Conservation (phyloP, 2,797 vertebrate genomes). For the Harpagifer antarcticus region DNA sequence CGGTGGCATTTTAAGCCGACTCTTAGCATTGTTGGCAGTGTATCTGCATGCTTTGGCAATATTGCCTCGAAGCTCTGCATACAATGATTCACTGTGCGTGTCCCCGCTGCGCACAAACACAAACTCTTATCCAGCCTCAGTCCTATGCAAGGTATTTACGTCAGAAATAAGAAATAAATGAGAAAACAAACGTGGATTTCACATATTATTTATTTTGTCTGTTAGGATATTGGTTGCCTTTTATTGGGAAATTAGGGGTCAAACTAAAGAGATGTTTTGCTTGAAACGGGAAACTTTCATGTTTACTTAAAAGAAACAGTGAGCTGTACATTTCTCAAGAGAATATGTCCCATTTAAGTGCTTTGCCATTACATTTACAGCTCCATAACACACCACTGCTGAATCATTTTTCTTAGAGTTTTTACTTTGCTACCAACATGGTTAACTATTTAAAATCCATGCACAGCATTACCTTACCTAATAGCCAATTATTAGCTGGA, state of each 20-base stretch:
- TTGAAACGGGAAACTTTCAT: background rate
- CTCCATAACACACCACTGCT: background rate
- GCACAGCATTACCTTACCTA: constrained; percentile 6
- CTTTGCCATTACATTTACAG: constrained; percentile 11
- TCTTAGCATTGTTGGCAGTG: constrained; percentile 68
- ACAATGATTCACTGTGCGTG: constrained; percentile 51
- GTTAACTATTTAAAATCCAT: constrained; percentile 7
- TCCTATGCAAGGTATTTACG: constrained; percentile 47
- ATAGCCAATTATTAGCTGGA: background rate
- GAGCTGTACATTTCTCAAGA: constrained; percentile 3
- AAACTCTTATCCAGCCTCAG: constrained; percentile 43
- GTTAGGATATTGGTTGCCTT: background rate
- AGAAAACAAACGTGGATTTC: constrained; percentile 23
- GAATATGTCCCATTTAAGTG: background rate
- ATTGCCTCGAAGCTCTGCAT: constrained; percentile 61
- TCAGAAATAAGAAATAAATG: constrained; percentile 45
- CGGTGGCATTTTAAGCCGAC: constrained; percentile 60
- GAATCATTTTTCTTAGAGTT: background rate
- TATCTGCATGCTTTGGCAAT: constrained; percentile 68
- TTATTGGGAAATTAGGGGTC: constrained; percentile 5
- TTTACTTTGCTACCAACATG: background rate
- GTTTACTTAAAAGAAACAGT: constrained; percentile 10
- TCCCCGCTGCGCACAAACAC: constrained; percentile 40
- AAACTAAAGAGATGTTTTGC: constrained; percentile 13
- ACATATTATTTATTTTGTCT: constrained; percentile 10